A percentile compares a stretch with the other conserved stretches of the same genome.
These are phyloP conservation scores for Edolisoma coerulescens DNA, from an alignment of 2,113 vertebrate genomes.

Conservation along the genomic window DNA sequence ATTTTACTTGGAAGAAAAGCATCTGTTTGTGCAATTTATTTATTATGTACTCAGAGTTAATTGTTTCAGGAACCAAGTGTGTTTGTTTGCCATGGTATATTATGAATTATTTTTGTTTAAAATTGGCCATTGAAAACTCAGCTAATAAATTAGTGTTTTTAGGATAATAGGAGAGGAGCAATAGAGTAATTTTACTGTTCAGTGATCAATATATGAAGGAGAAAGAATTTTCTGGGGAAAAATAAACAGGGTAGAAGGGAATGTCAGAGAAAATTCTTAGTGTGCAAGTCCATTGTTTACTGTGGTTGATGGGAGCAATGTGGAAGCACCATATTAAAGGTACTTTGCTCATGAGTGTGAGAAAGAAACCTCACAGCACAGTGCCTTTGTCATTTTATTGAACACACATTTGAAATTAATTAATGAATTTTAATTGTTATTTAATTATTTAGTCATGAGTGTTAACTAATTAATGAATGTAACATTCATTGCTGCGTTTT, in stretches of 20 bases:
- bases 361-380: background rate
- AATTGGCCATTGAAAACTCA: background rate
- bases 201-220: background rate
- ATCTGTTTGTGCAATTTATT: background rate
- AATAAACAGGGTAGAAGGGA: background rate
- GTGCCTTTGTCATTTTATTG: background rate
- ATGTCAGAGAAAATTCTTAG: background rate
- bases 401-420: background rate
- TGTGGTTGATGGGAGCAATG: background rate
- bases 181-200: background rate
- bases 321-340: background rate
- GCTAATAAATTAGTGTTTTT: background rate
- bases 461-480: background rate
- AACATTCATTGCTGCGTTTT: conserved; percentile 28
- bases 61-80: background rate
- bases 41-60: background rate
- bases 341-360: background rate
- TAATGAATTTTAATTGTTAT: background rate
- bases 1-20: background rate
- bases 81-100: background rate
- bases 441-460: background rate
- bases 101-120: background rate
- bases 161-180: background rate
- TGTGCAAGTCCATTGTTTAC: background rate
- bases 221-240: background rate